Evolutionary conservation across 2,888 invertebrate genomes (phyloP).

Genomic region (Cepaea hortensis): DNA sequence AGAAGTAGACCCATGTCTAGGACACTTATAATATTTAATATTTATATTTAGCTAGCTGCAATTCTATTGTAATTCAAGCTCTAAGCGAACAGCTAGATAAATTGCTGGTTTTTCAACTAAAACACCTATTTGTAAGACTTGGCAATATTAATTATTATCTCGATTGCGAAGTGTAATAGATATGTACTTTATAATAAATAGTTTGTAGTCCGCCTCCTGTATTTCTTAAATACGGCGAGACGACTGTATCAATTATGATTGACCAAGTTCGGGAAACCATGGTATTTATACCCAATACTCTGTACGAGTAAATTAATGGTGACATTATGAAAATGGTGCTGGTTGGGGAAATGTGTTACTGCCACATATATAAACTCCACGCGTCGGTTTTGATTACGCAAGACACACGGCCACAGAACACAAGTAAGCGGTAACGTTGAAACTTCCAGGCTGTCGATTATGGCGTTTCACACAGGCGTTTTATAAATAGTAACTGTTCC

Average conservation of each 20-base stretch:
- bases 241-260: too few relatives aligned
- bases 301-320: neutral
- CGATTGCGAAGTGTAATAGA: too few relatives aligned
- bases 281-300: neutral
- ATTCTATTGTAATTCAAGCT: too few relatives aligned
- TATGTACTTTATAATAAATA: too few relatives aligned
- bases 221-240: too few relatives aligned
- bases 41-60: neutral
- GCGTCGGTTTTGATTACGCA: neutral
- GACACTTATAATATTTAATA: neutral
- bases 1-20: constrained; percentile 48
- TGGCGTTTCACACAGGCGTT: neutral
- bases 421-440: neutral
- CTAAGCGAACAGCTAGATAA: too few relatives aligned
- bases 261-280: too few relatives aligned
- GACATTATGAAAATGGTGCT: neutral
- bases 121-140: neutral
- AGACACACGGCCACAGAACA: too few relatives aligned
- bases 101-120: neutral
- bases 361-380: constrained; percentile 2
- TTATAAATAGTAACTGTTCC: constrained; percentile 20
- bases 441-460: neutral
- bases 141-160: too few relatives aligned
- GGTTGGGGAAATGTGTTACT: neutral
- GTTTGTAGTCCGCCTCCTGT: too few relatives aligned